These are phyloP conservation scores for Nephrotoma guestfalica DNA, from an alignment of 2,888 invertebrate species.

Conservation along the genomic window DNA sequence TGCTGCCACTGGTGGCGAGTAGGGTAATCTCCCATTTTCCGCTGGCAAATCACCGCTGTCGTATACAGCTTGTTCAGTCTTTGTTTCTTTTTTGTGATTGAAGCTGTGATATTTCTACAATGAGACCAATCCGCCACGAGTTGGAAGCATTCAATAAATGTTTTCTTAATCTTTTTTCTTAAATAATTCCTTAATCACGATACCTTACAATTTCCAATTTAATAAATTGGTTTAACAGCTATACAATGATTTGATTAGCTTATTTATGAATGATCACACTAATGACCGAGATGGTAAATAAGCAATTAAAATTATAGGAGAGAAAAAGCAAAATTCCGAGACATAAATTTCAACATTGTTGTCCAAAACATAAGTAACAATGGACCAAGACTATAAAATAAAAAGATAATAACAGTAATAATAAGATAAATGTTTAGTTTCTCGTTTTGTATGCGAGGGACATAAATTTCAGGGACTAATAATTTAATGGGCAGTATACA, in stretches of 20 bases:
- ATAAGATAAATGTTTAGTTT: neutral
- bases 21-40: too few species aligned
- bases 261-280: neutral
- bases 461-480: neutral
- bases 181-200: too few species aligned
- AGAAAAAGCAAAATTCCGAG: neutral
- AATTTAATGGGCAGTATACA: neutral
- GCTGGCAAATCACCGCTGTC: too few species aligned
- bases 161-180: too few species aligned
- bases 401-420: neutral
- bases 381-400: neutral
- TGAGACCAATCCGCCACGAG: too few species aligned
- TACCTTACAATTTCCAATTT: too few species aligned
- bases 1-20: rapidly evolving
- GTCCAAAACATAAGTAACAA: neutral
- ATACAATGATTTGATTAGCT: too few species aligned
- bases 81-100: too few species aligned
- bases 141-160: too few species aligned
- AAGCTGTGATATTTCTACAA: too few species aligned
- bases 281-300: neutral
- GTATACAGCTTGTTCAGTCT: too few species aligned
- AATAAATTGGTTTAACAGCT: too few species aligned
- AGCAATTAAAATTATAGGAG: neutral
- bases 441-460: neutral
- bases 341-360: neutral